Evolutionary conservation across 1,140 invertebrate genomes (phyloP), one percentile per base, ranked within the genome.

Genomic region (Hycleus cichorii): DNA sequence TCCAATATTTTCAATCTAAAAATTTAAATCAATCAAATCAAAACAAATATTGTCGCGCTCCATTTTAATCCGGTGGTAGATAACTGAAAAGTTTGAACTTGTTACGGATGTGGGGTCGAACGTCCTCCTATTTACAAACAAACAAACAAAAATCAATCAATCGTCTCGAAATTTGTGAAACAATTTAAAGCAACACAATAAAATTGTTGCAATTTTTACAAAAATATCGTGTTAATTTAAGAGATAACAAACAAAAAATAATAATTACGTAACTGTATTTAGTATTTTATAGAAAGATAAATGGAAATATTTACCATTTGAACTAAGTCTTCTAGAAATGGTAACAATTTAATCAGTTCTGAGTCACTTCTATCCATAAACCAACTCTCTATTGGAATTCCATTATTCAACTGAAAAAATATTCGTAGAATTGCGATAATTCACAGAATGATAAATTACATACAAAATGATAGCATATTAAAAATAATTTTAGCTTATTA

Each of bases 321-420:
- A 45, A 89, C 87, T 59, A 97, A 78, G 68, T 88, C 84, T 76
- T 97, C 92, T 51, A 98, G 79, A 78, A 97, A 97, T 46, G 95
- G 95, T 71, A 97, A 76, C 47, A 98, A 72, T 73, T 96, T 96
- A 69, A 96, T 84, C 26, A 98, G 77, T 73, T 98, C 95, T 32
- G 82, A 84, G 76, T 98, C 95, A 57, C 83, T 84, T 67, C 87
- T 82, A 76, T 97, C 93, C 40, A 91, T 84, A 77, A 97, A 98
- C 95, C 95, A 98, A 75, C 92, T 95, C 77, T 95, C 91, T 69
- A 98, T 97, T 0, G 95, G 94, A 64, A 98, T 97, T 39, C 95
- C 95, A 78, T 97, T 97, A 76, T 97, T 93, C 58, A 95, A 74
- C 86, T 95, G 78, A 42, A 86, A 82, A 61, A 54, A 57, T 24